phyloP scores from a whole-genome alignment of 2,797 vertebrate species.

The Lates japonicus region DNA sequence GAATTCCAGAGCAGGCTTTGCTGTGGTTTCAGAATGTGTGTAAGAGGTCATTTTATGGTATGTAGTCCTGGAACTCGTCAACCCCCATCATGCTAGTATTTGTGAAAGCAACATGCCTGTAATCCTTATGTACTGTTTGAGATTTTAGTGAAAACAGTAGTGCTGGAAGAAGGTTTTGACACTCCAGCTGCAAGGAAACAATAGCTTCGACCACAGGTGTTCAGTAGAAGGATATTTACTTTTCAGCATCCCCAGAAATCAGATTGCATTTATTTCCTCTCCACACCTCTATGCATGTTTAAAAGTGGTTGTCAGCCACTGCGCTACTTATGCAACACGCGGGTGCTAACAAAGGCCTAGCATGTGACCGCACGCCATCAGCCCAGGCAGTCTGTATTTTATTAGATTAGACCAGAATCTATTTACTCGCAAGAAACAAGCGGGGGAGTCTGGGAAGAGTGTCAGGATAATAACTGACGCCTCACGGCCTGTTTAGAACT shows the following conservation, averaged over 20 bases:
- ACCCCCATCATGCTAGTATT: background rate
- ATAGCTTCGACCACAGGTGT: constrained; percentile 38
- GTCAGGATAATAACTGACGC: constrained; percentile 62
- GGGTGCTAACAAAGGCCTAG: constrained; percentile 46
- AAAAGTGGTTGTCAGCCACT: constrained; percentile 23
- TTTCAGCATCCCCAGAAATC: constrained; percentile 10
- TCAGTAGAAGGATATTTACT: background rate
- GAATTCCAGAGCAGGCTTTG: constrained; percentile 39
- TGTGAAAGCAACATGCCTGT: constrained; percentile 16
- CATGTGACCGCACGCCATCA: constrained; percentile 71
- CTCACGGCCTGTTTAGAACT: constrained; percentile 73
- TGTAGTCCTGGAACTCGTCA: constrained; percentile 14
- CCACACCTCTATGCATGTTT: background rate
- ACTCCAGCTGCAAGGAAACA: constrained; percentile 33
- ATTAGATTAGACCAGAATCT: constrained; percentile 74
- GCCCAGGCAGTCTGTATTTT: constrained; percentile 61
- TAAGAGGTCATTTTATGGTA: constrained; percentile 33
- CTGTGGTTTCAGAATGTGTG: constrained; percentile 50
- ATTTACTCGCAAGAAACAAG: constrained; percentile 57
- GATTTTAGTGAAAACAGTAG: constrained; percentile 1
- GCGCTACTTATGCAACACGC: constrained; percentile 27
- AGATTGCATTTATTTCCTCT: constrained; percentile 5
- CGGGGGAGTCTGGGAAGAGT: constrained; percentile 33
- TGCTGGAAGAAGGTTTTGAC: constrained; percentile 7
- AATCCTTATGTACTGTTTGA: constrained; percentile 33